Evolutionary conservation across 1,140 invertebrate genomes (phyloP).

Genomic region (Sycophila sp.): DNA sequence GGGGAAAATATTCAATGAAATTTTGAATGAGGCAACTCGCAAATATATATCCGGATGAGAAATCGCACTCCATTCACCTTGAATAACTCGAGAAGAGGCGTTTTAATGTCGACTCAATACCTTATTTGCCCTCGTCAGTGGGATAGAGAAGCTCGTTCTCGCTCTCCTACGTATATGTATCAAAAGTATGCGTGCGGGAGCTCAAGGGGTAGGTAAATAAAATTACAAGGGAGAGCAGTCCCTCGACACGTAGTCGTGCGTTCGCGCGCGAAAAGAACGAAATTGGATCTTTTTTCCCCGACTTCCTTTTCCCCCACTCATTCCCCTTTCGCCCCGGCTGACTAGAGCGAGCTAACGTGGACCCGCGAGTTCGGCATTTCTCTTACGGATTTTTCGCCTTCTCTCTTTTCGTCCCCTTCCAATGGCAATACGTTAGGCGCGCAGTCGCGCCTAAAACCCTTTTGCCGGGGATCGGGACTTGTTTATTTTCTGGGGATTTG

Average conservation of each 20-base stretch:
- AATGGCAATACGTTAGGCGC: neutral
- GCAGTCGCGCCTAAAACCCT: conserved; percentile 14
- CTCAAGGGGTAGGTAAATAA: conserved; percentile 34
- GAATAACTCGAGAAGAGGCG: neutral
- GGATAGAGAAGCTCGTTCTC: neutral
- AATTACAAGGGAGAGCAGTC: conserved; percentile 28
- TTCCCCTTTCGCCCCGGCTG: too few species aligned
- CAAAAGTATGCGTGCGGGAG: conserved; percentile 25
- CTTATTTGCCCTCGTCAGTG: conserved; percentile 18
- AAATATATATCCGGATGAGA: too few species aligned
- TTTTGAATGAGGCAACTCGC: too few species aligned
- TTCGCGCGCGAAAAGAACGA: conserved; percentile 27
- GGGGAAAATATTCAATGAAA: too few species aligned
- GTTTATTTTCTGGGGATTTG: conserved; percentile 37
- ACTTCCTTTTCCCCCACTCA: neutral
- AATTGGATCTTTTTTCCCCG: conserved; percentile 30
- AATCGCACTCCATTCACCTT: too few species aligned
- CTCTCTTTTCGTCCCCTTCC: conserved; percentile 1
- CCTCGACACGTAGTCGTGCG: conserved; percentile 15
- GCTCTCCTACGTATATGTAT: conserved; percentile 20
- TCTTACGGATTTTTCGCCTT: conserved; percentile 33
- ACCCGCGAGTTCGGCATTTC: conserved; percentile 27
- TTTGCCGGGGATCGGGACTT: conserved; percentile 13
- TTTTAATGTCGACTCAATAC: conserved; percentile 16
- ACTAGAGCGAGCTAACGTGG: neutral